Conservation (phyloP, 2,113 vertebrate genomes). For the Coptodon rendalli region DNA sequence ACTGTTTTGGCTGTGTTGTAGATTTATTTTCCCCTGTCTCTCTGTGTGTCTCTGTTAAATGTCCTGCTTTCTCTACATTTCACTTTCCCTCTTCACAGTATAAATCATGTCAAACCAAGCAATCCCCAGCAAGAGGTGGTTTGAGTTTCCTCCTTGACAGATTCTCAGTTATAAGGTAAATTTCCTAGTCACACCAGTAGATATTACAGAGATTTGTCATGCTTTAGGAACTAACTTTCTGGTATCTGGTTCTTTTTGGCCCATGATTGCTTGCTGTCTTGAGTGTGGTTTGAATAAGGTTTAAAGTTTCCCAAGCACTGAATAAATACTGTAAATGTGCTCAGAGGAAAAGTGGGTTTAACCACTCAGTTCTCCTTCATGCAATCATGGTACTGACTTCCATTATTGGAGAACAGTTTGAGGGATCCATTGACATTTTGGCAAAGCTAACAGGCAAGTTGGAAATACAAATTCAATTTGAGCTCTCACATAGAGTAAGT, state of each 20-base stretch:
- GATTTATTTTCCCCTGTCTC: not conserved
- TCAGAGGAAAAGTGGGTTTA: not conserved
- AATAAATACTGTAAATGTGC: not conserved
- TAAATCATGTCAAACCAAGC: conserved; percentile 25
- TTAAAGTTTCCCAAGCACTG: not conserved
- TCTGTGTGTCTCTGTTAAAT: not conserved
- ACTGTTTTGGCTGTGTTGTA: not conserved
- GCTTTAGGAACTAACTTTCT: not conserved
- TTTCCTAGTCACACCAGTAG: not conserved
- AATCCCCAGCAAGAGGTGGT: not conserved
- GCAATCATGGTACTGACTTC: conserved; percentile 21
- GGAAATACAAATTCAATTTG: conserved; percentile 37
- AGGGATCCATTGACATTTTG: conserved; percentile 44
- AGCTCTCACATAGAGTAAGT: conserved; percentile 3
- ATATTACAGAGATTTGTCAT: conserved; percentile 18
- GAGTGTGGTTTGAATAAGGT: not conserved
- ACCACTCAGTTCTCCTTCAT: not conserved
- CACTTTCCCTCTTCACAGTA: not conserved
- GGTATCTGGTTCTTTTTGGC: not conserved
- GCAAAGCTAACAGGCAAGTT: conserved; percentile 19
- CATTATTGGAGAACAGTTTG: conserved; percentile 16
- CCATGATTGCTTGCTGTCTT: not conserved
- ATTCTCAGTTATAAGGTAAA: not conserved
- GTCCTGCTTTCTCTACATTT: conserved; percentile 1
- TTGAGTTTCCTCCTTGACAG: conserved; percentile 2